Evolutionary conservation across 2,888 invertebrate species (phyloP).

Genomic region (Chrysolina haemoptera): DNA sequence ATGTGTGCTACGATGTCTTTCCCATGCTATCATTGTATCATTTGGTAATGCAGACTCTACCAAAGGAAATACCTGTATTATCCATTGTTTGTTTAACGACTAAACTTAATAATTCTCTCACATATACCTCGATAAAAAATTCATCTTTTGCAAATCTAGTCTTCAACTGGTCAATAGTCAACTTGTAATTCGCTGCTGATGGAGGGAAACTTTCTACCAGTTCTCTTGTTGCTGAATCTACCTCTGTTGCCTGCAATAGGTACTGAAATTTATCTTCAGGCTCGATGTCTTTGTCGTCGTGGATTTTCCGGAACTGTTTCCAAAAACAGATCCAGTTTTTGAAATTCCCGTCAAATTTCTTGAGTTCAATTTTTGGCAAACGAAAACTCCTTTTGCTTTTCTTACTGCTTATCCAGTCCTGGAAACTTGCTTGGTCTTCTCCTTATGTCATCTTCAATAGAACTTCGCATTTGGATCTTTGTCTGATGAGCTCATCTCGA

Average conservation of each 20-base stretch:
- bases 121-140: constrained; percentile 29
- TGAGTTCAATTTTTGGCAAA: constrained; percentile 1
- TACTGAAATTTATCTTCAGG: constrained; percentile 11
- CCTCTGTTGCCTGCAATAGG: constrained; percentile 25
- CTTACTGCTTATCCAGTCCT: background rate
- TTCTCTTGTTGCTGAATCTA: constrained; percentile 14
- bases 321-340: constrained; percentile 16
- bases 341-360: background rate
- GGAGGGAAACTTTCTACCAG: constrained; percentile 21
- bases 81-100: constrained; percentile 16
- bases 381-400: background rate
- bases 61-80: background rate
- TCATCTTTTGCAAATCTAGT: constrained; percentile 27
- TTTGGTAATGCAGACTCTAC: background rate
- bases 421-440: background rate
- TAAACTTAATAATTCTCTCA: constrained; percentile 23
- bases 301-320: background rate
- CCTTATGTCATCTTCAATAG: background rate
- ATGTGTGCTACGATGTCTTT: background rate
- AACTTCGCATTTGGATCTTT: background rate
- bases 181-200: constrained; percentile 24
- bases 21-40: background rate
- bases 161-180: constrained; percentile 28
- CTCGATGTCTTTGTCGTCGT: background rate
- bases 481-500: background rate